Conservation (phyloP, 2,113 vertebrate species). For the Fulmarus glacialis region DNA sequence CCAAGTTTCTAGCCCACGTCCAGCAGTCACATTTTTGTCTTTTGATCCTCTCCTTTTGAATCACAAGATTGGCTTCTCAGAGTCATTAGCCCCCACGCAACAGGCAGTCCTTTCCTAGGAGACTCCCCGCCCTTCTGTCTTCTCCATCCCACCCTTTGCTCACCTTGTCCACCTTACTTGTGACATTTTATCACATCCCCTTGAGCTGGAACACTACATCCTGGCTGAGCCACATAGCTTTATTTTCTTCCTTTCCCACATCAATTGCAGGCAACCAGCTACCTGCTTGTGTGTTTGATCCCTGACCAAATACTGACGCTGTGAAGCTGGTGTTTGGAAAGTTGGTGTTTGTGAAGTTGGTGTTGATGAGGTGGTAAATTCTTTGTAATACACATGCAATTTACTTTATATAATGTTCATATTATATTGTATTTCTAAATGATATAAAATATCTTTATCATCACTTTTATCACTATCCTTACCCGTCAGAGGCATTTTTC, state of each 20-base stretch:
- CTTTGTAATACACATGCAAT: not conserved
- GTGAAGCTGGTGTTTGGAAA: not conserved
- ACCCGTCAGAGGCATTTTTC: not conserved
- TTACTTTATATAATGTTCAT: not conserved
- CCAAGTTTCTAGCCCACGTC: not conserved
- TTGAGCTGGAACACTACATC: not conserved
- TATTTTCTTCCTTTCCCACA: not conserved
- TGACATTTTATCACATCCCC: not conserved
- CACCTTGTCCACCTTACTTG: not conserved
- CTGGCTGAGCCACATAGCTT: not conserved
- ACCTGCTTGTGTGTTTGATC: not conserved
- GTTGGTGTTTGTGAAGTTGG: not conserved
- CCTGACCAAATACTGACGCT: rapidly evolving
- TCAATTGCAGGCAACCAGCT: not conserved
- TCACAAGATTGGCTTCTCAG: not conserved
- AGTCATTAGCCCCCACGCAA: rapidly evolving
- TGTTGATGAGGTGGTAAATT: not conserved
- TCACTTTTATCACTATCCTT: not conserved
- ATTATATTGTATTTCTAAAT: not conserved
- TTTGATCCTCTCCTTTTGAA: not conserved
- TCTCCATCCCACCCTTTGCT: not conserved
- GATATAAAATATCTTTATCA: not conserved
- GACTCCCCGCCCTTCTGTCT: rapidly evolving
- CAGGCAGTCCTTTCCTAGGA: not conserved
- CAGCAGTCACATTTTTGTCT: not conserved